Base-by-base conservation (phyloP, 2,797 vertebrate species). In the Amphiprion clarkii region DNA sequence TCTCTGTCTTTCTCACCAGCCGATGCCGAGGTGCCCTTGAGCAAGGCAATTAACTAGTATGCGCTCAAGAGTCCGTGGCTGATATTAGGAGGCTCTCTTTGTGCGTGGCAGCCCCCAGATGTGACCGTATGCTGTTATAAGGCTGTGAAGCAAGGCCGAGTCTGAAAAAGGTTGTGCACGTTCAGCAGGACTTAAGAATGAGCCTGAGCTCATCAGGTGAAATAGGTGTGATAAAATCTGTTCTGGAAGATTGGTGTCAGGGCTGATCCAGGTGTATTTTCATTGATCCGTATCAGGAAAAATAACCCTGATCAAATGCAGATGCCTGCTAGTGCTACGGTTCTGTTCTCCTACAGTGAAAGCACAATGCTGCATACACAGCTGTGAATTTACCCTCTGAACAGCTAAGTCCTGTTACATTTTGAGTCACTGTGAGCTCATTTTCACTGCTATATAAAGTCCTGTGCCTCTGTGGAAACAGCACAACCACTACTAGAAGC, bases 11-110 rank as follows among this genome's bases (percentile, higher is more conserved):
- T 78, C 23, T 71, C 64, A 73, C 27, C 53, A 72, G 56, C 61
- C 73, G 76, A 81, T 82, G 75, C 65, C 76, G 56, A 85, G 53
- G 73, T 85, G 73, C 82, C 86, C 87, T 84, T 88, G 68, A 92
- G 87, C 87, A 84, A 88, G 86, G 76, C 79, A 89, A 86, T 92
- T 87, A 86, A 81, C 74, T 62, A 60, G 57, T 70, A 44, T 79
- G 53, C 55, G 67, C 70, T 84, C 55, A 57, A 76, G 73, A 77
- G 60, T 87, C 19, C 0, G 33, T 74, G 44, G 27, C 64, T 68
- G 63, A 71, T 58, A 68, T 48, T 27, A 62, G 58, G 23, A 52
- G 39, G 52, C 56, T 42, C n/a, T 61, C 69, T 66, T 66, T 69
- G 39, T 74, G 51, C 19, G 6, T 17, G 39, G 59, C 71, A 68